Conservation (phyloP, 1,140 invertebrate genomes). For the Hormaphis cornu region DNA sequence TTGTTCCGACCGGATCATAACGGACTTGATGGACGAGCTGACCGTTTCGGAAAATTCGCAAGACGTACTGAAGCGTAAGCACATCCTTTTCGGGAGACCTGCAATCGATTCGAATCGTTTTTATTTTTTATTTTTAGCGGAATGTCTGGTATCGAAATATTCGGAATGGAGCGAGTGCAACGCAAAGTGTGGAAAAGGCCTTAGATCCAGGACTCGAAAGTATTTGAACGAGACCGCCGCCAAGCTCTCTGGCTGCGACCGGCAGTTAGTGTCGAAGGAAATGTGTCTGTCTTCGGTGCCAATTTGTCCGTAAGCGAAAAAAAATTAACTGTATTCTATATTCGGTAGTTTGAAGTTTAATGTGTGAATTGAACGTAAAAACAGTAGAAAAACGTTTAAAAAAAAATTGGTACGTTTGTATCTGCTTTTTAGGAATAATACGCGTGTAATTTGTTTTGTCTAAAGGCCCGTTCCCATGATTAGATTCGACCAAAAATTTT, state of each 20-base stretch:
- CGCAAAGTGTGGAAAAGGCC: slow-evolving; percentile 77
- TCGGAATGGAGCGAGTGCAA: slow-evolving; percentile 70
- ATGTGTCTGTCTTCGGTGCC: slow-evolving; percentile 68
- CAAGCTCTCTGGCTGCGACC: slow-evolving; percentile 52
- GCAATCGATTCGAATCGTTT: background rate
- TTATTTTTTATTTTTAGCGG: slow-evolving; percentile 36
- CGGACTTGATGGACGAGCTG: slow-evolving; percentile 36
- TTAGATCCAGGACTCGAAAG: slow-evolving; percentile 48
- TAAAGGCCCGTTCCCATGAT: too few relatives aligned
- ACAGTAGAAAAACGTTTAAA: too few relatives aligned
- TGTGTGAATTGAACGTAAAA: too few relatives aligned
- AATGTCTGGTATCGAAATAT: slow-evolving; percentile 64
- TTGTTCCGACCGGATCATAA: slow-evolving; percentile 15
- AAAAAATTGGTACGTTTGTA: too few relatives aligned
- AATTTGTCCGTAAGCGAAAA: slow-evolving; percentile 56
- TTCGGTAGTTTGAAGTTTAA: too few relatives aligned
- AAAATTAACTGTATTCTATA: background rate
- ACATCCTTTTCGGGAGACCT: background rate
- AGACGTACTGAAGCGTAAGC: slow-evolving; percentile 60
- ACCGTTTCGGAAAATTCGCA: slow-evolving; percentile 64
- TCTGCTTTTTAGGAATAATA: too few relatives aligned
- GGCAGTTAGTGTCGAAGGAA: slow-evolving; percentile 74
- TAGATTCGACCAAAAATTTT: too few relatives aligned
- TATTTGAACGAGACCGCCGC: slow-evolving; percentile 47
- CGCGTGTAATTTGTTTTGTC: too few relatives aligned